Base-by-base conservation (phyloP, 2,797 vertebrate genomes). In the Chaetodon trifasciatus region DNA sequence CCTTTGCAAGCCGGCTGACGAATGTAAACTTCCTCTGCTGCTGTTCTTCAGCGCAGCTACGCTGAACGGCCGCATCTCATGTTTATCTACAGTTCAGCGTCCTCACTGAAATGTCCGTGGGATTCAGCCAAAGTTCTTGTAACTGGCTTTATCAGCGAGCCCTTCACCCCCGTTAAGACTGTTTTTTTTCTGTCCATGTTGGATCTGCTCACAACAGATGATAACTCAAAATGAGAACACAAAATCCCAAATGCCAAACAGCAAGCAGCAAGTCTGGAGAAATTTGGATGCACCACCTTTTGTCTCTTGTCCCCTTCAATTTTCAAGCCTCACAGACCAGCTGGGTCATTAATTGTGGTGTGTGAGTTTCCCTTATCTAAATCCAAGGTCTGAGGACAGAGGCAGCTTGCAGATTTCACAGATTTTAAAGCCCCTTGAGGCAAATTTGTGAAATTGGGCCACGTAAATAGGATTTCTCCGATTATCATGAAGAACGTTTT, bases 1-100 rank as follows among this genome's bases (percentile, higher is more conserved):
- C 70, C 76, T 75, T 70, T 52, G 60, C 17, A 0, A 47, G 57
- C 3, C 21, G 8, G 32, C 23, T 70, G 62, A 79, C 64, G 15
- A 57, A 69, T 63, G 37, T 70, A 55, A 63, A 53, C 61, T 28
- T 62, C 10, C 12, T 1, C 15, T 0, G 16, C 50, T 24, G 68
- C 46, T n/a, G 52, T 63, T 49, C 46, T 40, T 47, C 39, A 12
- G 11, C 8, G 10, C 32, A 17, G 35, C 46, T 24, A 19, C 46
- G 6, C 15, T 13, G 19, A 19, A 8, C 15, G 19, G n/a, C 19
- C 23, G 28, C 17, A 4, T 42, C 28, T 55, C 47, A 19, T 39
- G 37, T 39, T 46, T 62, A 60, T 72, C 58, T 15, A 2, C 55
- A 28, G 55, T 23, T 76, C 60, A 65, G 6, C n/a, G n/a, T 61